Conservation (phyloP, 2,888 invertebrate species). For the Allolobophora icterica region DNA sequence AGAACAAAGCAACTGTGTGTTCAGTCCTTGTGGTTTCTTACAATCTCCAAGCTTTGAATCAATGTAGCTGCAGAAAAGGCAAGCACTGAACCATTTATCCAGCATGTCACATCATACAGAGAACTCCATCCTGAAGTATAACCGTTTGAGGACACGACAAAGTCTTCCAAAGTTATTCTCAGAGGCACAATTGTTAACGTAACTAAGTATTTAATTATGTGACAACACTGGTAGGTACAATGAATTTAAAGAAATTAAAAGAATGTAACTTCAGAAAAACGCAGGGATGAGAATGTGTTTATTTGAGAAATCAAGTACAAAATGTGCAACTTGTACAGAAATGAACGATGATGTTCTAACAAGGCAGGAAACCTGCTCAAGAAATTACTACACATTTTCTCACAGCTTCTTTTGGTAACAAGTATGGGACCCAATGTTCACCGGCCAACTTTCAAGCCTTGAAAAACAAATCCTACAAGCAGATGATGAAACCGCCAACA, state of each 20-base stretch:
- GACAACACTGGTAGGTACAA: neutral
- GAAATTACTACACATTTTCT: neutral
- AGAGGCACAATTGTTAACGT: neutral
- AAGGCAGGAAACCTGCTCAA: neutral
- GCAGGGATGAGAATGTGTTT: neutral
- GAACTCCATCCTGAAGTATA: neutral
- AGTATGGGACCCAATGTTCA: neutral
- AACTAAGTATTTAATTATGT: neutral
- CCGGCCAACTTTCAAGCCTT: constrained; percentile 5
- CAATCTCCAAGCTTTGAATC: too few relatives aligned
- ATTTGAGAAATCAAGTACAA: neutral
- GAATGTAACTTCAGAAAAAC: neutral
- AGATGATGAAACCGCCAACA: neutral
- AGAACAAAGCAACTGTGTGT: neutral
- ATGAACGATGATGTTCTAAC: neutral
- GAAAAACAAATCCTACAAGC: neutral
- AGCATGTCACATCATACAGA: neutral
- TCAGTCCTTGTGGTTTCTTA: neutral
- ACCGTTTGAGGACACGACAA: neutral
- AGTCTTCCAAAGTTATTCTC: neutral
- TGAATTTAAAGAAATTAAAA: neutral
- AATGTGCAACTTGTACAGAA: constrained; percentile 10
- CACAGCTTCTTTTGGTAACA: neutral
- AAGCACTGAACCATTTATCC: neutral
- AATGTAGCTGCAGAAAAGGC: neutral